These are phyloP conservation scores for Beris chalybata DNA, from an alignment of 2,888 invertebrate species.

Conservation along the genomic window DNA sequence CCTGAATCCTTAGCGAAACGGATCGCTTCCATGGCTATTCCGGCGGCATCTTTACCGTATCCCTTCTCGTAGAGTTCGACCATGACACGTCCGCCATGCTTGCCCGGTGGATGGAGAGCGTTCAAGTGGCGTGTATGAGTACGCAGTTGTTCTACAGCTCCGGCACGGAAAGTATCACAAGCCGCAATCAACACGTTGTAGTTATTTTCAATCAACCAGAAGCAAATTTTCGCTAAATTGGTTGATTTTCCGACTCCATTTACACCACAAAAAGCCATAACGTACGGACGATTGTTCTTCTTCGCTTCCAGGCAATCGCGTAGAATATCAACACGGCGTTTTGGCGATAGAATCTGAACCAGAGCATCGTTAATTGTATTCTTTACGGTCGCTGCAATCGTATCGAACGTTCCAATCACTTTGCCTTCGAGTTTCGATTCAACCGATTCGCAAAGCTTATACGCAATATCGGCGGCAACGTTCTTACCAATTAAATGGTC, in stretches of 20 bases:
- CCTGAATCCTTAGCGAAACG: slow-evolving; percentile 78
- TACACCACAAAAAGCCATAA: slow-evolving; percentile 96
- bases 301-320: slow-evolving; percentile 93
- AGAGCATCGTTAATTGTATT: slow-evolving; percentile 86
- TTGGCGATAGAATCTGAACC: slow-evolving; percentile 92
- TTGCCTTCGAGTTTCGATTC: slow-evolving; percentile 88
- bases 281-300: slow-evolving; percentile 82
- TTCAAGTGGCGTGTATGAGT: slow-evolving; percentile 93
- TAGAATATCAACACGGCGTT: slow-evolving; percentile 92
- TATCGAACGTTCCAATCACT: slow-evolving; percentile 91
- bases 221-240: slow-evolving; percentile 98
- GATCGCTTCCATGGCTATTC: slow-evolving; percentile 97
- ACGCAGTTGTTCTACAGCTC: slow-evolving; percentile 96
- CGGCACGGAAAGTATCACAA: slow-evolving; percentile 98
- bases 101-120: slow-evolving; percentile 83
- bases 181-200: slow-evolving; percentile 96
- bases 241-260: slow-evolving; percentile 99
- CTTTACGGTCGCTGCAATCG: slow-evolving; percentile 85
- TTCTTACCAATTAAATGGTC: slow-evolving; percentile 97
- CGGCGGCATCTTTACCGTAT: slow-evolving; percentile 97
- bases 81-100: slow-evolving; percentile 73
- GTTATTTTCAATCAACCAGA: slow-evolving; percentile 98
- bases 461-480: slow-evolving; percentile 94
- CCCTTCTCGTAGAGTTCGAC: slow-evolving; percentile 98
- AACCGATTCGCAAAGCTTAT: slow-evolving; percentile 92